Evolutionary conservation across 1,140 invertebrate genomes (phyloP), one percentile per base, ranked within the genome.

Genomic region (Danaus melanippus): DNA sequence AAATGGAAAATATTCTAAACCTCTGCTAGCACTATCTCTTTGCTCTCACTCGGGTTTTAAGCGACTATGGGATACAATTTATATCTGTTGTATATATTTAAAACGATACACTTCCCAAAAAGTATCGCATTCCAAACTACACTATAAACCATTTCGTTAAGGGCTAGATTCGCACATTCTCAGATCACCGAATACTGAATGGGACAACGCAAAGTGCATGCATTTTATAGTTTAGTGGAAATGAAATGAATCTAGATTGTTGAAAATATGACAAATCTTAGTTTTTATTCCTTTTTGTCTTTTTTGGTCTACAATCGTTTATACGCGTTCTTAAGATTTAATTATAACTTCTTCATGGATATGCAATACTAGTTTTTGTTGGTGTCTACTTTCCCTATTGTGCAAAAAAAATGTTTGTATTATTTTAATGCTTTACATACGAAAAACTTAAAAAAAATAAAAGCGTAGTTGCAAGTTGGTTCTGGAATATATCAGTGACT

Each of bases 1-100:
- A 71, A 67, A 65, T 67, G 66, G 60, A 66, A 69, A 66, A 66
- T 69, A 69, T 66, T 62, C 58, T 69, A 69, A 69, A 63, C 61
- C 64, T 64, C 60, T 59, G 50, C 50, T 62, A 60, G 56, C 56
- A 62, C 61, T 69, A 69, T 69, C 67, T 69, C 58, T 62, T 62
- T 58, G 55, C 64, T 58, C 67, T 69, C 67, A 69, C 53, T 61
- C 64, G 64, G 58, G 64, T 56, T 69, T 66, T 66, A 66, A 71
- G 60, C 68, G 68, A 61, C 62, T 63, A 56, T 58, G 39, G 50
- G 60, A 58, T 71, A 68, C 64, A 71, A 70, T 64, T 71, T 68
- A 71, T 71, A 71, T 67, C 39, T 50, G 51, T 48, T 15, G 51
- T 48, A 50, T 62, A 55, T 48, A 59, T 54, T 59, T 59, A 50